phyloP scores from a whole-genome alignment of 2,888 invertebrate species.

The Agrotis puta region DNA sequence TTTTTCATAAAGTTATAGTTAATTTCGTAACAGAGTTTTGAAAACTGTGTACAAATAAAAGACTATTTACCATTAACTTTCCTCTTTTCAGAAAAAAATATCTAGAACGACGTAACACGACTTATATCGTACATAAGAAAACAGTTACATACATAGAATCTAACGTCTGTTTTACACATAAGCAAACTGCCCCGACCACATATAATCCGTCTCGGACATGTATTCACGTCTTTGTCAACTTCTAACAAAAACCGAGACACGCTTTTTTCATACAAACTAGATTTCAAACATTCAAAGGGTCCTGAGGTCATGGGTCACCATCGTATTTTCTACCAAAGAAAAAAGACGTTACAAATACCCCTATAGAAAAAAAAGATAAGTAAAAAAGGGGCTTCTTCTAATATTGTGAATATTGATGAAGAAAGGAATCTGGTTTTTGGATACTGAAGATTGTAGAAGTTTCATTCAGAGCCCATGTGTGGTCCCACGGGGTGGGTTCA shows the following conservation, averaged over 20 bases:
- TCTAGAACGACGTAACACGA: background rate
- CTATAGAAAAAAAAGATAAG: constrained; percentile 79
- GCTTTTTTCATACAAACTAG: constrained; percentile 88
- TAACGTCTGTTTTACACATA: constrained; percentile 45
- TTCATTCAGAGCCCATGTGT: constrained; percentile 82
- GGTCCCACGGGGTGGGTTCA: constrained; percentile 86
- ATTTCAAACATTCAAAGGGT: constrained; percentile 86
- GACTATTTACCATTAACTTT: background rate
- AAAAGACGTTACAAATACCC: constrained; percentile 87
- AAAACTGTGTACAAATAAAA: background rate
- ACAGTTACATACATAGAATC: constrained; percentile 14
- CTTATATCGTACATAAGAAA: constrained; percentile 4
- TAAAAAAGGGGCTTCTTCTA: constrained; percentile 89
- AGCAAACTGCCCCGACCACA: constrained; percentile 77
- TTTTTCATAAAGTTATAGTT: too few species aligned
- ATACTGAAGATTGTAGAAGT: constrained; percentile 78
- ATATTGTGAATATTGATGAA: constrained; percentile 91
- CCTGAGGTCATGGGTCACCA: constrained; percentile 86
- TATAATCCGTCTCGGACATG: constrained; percentile 79
- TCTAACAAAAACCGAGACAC: constrained; percentile 78
- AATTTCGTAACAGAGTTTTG: background rate
- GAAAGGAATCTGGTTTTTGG: constrained; percentile 89
- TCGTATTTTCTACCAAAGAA: constrained; percentile 86
- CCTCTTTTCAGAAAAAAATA: background rate
- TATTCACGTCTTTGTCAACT: constrained; percentile 77